Base-by-base conservation (phyloP, 92 coral and sea anemone genomes). In the Meandrina meandrites region DNA sequence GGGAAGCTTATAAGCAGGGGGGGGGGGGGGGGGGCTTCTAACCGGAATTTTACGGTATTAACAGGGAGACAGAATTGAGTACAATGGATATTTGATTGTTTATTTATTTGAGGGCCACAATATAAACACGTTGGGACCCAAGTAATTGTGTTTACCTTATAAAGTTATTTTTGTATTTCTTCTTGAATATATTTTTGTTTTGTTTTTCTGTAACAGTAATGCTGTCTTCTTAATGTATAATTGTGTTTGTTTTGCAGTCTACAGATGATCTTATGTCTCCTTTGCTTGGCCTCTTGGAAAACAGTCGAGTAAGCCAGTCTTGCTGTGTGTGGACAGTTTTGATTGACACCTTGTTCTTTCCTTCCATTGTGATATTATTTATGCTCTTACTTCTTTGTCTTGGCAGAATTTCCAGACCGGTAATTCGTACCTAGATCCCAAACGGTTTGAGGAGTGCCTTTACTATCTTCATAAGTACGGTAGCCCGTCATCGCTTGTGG, bases 401-500 rank as follows among this genome's bases (percentile, higher is more conserved):
- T 81, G 27, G n/a, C 64, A 85, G 90, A 80, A 81, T 80, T 87
- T 81, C 86, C 84, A 85, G 64, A 87, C 66, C 34, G 90, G 86
- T 7, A 78, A 76, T 48, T 91, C 89, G 36, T 88, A 67, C 81
- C 89, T 97, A 9, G 99, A 97, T 87, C 87, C 94, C 71, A 92
- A 88, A 62, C 98, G 98, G 48, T 95, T 90, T 85, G 96, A 94
- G 24, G 99, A 97, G 62, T 97, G 99, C 35, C 84, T 97, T 72
- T 91, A 87, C 77, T 97, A 97, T 79, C 93, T 97, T 24, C 96
- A 78, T 64, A 87, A 86, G 15, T 97, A 97, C 71, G 99, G 99
- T 72, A 87, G 91, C 11, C 91, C 93, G 53, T 86, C 96, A 51
- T 90, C 96, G 8, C 84, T 88, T 47, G 98, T 97, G 54, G 91